Percentiles rank a stretch among this genome's conserved stretches.
phyloP scores from a whole-genome alignment of 2,888 invertebrate species.

The Marasmarcha lunaedactyla region DNA sequence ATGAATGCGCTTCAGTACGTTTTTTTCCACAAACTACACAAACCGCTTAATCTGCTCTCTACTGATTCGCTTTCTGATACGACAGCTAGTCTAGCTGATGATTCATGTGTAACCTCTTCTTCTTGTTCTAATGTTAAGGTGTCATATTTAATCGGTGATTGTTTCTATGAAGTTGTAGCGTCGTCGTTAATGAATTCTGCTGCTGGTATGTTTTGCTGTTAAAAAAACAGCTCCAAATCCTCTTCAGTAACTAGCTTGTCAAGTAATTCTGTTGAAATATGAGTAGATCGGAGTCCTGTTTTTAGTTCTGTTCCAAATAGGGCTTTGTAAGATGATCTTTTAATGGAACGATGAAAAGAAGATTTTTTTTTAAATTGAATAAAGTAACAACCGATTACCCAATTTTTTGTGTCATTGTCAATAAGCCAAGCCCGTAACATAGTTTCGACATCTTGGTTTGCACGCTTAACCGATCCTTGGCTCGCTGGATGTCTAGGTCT shows the following conservation, averaged over 20 bases:
- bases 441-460: constrained; percentile 8
- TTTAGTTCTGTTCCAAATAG: constrained; percentile 10
- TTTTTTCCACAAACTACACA: too few relatives aligned
- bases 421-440: constrained; percentile 3
- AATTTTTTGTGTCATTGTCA: constrained; percentile 5
- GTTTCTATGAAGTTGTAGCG: too few relatives aligned
- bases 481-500: constrained; percentile 7
- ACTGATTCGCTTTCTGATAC: too few relatives aligned
- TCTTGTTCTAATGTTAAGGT: too few relatives aligned
- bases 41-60: too few relatives aligned
- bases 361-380: constrained; percentile 13
- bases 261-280: constrained; percentile 6
- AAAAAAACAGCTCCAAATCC: background rate
- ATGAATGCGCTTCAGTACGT: too few relatives aligned
- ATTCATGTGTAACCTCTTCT: too few relatives aligned
- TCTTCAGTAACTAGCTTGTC: constrained; percentile 6
- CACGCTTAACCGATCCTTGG: constrained; percentile 6
- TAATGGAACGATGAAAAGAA: constrained; percentile 12
- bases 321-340: background rate
- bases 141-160: too few relatives aligned
- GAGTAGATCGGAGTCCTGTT: constrained; percentile 6
- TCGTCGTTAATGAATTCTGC: too few relatives aligned
- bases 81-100: too few relatives aligned
- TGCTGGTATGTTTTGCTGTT: too few relatives aligned
- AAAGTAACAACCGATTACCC: constrained; percentile 9